These are phyloP conservation scores for Heterodera schachtii DNA, from an alignment of 1,140 invertebrate genomes.

Conservation along the genomic window DNA sequence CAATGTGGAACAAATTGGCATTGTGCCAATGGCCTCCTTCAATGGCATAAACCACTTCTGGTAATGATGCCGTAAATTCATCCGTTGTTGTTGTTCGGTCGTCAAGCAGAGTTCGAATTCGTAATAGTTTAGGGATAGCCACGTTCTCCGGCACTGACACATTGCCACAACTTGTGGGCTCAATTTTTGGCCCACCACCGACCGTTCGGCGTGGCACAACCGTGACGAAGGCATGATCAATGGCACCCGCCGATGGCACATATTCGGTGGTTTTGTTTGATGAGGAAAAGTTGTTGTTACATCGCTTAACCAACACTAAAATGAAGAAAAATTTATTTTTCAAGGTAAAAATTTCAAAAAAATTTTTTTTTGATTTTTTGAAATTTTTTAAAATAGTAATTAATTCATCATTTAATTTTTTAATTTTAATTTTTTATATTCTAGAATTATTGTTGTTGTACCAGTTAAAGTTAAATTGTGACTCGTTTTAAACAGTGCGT, in stretches of 20 bases:
- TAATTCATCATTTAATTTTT: background rate
- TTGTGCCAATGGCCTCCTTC: slow-evolving; percentile 11
- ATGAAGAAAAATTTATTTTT: background rate
- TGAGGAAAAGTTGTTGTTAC: background rate
- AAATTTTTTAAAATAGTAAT: too few relatives aligned
- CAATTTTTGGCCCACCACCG: slow-evolving; percentile 42
- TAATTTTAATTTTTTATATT: background rate
- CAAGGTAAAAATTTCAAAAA: too few relatives aligned
- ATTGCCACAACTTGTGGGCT: slow-evolving; percentile 39
- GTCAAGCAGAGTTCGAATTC: slow-evolving; percentile 41
- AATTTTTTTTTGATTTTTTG: too few relatives aligned
- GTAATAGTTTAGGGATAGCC: slow-evolving; percentile 26
- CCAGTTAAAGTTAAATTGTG: background rate
- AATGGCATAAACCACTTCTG: slow-evolving; percentile 17
- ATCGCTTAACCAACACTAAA: slow-evolving; percentile 13
- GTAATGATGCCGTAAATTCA: background rate
- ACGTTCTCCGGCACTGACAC: slow-evolving; percentile 44
- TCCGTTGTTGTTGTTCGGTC: background rate
- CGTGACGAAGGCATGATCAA: slow-evolving; percentile 11
- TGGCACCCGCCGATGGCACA: background rate
- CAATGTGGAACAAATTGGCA: slow-evolving; percentile 39
- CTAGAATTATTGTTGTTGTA: background rate
- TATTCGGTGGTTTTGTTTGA: background rate
- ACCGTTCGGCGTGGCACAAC: background rate
- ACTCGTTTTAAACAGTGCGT: background rate